phyloP scores from a whole-genome alignment of 2,113 vertebrate species.

The Lepus americanus region DNA sequence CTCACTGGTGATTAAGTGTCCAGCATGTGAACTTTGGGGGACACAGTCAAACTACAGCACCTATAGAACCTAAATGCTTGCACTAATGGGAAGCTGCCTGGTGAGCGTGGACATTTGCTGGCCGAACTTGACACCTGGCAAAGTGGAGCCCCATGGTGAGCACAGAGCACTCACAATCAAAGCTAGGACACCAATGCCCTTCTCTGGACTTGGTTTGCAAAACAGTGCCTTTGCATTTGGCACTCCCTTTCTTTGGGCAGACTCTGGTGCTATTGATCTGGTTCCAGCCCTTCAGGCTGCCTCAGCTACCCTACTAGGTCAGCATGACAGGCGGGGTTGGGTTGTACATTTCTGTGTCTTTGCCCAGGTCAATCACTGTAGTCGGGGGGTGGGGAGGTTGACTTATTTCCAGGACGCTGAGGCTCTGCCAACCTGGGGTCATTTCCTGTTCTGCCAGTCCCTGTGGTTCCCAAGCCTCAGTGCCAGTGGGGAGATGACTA shows the following conservation, averaged over 20 bases:
- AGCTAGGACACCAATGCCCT: neutral
- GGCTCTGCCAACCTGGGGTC: neutral
- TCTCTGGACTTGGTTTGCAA: neutral
- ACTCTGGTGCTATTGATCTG: neutral
- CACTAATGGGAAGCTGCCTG: neutral
- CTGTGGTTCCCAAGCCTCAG: neutral
- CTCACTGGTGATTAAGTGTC: neutral
- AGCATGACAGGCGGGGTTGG: too few species aligned
- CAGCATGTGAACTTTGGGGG: neutral
- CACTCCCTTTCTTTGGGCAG: neutral
- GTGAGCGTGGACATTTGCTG: neutral
- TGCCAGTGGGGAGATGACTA: too few species aligned
- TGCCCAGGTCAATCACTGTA: too few species aligned
- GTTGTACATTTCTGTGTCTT: neutral
- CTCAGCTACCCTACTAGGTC: neutral
- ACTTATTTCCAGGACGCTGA: too few species aligned
- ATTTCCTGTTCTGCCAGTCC: neutral
- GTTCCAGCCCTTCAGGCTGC: neutral
- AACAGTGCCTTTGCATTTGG: too few species aligned
- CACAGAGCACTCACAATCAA: neutral
- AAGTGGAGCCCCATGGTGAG: too few species aligned
- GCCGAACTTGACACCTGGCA: neutral
- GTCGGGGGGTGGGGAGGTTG: too few species aligned
- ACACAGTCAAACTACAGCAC: neutral
- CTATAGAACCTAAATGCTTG: neutral